Percentiles rank a stretch among this genome's conserved stretches.
Evolutionary conservation across 2,888 invertebrate genomes (phyloP).

Genomic region (Calameuta pallipes): DNA sequence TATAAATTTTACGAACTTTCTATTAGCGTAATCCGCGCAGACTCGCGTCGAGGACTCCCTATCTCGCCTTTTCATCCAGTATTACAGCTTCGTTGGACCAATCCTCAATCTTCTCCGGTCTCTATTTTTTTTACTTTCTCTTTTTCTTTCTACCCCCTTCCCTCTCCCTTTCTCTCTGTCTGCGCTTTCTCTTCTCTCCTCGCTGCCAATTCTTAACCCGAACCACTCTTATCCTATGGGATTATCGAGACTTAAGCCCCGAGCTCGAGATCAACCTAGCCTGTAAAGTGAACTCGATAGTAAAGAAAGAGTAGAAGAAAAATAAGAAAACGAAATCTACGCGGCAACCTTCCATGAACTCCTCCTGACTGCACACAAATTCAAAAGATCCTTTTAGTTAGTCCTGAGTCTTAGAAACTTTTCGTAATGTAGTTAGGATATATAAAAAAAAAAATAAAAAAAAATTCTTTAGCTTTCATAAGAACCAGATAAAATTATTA

Average conservation of each 20-base stretch:
- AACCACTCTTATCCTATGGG: conserved; percentile 29
- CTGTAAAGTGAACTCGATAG: background rate
- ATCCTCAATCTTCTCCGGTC: conserved; percentile 12
- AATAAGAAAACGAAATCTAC: background rate
- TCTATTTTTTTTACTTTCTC: background rate
- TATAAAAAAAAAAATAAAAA: background rate
- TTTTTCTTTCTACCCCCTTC: background rate
- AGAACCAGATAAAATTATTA: background rate
- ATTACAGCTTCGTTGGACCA: conserved; percentile 15
- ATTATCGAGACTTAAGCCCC: conserved; percentile 44
- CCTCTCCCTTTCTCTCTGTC: background rate
- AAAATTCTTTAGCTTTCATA: background rate
- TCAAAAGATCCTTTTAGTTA: background rate
- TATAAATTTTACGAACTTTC: conserved; percentile 26
- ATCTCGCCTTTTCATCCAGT: conserved; percentile 38
- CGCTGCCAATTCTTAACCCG: conserved; percentile 2
- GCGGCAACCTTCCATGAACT: background rate
- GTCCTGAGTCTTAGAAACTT: background rate
- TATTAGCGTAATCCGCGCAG: conserved; percentile 41
- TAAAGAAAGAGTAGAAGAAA: background rate
- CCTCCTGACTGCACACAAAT: background rate
- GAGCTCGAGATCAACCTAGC: conserved; percentile 28
- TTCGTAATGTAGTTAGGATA: background rate
- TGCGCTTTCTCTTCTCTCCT: background rate
- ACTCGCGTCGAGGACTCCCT: conserved; percentile 15